Evolutionary conservation across 2,888 invertebrate genomes (phyloP), one percentile per base, ranked within the genome.

Genomic region (Spisula solida): DNA sequence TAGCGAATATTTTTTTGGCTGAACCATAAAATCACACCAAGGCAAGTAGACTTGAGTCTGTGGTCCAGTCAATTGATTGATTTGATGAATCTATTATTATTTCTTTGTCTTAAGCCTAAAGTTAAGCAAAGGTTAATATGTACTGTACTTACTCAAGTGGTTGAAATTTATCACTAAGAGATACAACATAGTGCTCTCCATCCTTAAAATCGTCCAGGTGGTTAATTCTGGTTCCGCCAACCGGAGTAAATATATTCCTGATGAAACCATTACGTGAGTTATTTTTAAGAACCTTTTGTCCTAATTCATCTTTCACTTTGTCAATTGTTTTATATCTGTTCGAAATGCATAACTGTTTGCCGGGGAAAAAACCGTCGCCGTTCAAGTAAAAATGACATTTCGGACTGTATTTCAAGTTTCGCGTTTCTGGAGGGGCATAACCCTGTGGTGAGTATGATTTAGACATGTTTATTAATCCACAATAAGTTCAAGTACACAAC

Each of bases 331-430:
- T 85, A 66, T 89, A 78, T 83, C 87, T 84, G 66, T 88, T 85
- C 31, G 92, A 92, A 89, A 92, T 78, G 48, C 87, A 87, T 18
- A 88, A 55, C 81, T 48, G 85, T 12, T 82, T 56, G 0, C 85
- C 88, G 1, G 85, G 55, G 29, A 48, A 70, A 47, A 55, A 82
- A 16, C 29, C 5, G 82, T 91, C 90, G 0, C 90, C 90, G 85
- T 92, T 92, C 81, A 89, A 70, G 82, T 87, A 92, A 80, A 92
- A 92, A 29, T 83, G 41, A 87, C 90, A 90, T n/a, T 91, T 92
- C 66, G 87, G 88, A 55, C 88, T 86, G 25, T 60, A 82, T 85
- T 92, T 92, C 34, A 89, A 60, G 81, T 92, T 34, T 29, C 88
- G 81, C 0, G 86, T 89, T 80, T 92, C 90, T 4, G 88, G 79